Conservation (phyloP, 1,140 invertebrate species). For the Drosophila sulfurigaster region DNA sequence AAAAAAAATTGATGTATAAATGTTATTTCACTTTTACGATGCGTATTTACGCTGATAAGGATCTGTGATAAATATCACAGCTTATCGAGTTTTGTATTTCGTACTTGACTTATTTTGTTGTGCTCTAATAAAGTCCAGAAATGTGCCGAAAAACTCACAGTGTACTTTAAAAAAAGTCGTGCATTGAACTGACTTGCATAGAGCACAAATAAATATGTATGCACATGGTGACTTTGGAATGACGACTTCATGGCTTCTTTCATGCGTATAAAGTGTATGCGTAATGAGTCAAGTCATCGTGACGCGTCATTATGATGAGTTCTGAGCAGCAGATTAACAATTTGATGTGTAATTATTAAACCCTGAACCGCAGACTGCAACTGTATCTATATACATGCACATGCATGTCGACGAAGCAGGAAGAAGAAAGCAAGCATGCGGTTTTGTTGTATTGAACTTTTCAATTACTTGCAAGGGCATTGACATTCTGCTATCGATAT, state of each 20-base stretch:
- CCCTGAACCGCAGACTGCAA: background rate
- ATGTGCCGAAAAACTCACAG: background rate
- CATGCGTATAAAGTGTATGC: conserved; percentile 24
- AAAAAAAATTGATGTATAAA: background rate
- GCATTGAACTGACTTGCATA: conserved; percentile 48
- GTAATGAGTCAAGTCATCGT: conserved; percentile 39
- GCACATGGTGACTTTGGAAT: conserved; percentile 1
- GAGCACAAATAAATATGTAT: background rate
- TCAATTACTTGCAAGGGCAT: conserved; percentile 21
- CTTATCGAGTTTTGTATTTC: conserved; percentile 22
- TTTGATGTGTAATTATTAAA: conserved; percentile 9
- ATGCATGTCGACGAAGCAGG: conserved; percentile 1
- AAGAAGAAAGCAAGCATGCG: conserved; percentile 12
- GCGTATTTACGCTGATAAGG: conserved; percentile 16
- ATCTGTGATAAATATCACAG: conserved; percentile 7
- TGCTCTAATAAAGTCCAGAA: conserved; percentile 11
- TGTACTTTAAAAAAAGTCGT: conserved; percentile 2
- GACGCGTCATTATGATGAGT: conserved; percentile 13
- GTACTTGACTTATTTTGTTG: conserved; percentile 10
- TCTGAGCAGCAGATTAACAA: conserved; percentile 10
- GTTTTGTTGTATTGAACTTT: conserved; percentile 21
- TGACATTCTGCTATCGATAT: conserved; percentile 32
- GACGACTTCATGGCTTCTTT: conserved; percentile 16
- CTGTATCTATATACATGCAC: background rate
- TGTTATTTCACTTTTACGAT: conserved; percentile 10